These are phyloP conservation scores for Halocaridina rubra DNA, from an alignment of 2,888 invertebrate genomes.

Conservation along the genomic window DNA sequence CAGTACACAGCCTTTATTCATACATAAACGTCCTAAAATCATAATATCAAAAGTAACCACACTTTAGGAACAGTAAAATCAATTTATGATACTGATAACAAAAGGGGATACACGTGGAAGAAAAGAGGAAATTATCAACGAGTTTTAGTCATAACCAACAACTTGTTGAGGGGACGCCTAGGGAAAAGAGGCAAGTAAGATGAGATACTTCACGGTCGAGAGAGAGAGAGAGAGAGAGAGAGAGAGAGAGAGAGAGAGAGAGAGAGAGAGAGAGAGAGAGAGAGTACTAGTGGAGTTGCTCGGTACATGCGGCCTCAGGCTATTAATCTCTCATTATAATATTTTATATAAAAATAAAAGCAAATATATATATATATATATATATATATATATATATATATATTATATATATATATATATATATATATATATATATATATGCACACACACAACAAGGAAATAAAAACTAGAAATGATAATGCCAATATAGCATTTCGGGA, in stretches of 20 bases:
- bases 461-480: no score
- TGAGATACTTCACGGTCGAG: not conserved
- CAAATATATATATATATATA: not conserved
- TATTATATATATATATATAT: no score
- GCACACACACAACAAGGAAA: no score
- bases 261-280: not conserved
- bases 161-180: not conserved
- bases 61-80: no score
- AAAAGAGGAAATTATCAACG: not conserved
- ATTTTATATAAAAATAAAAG: not conserved
- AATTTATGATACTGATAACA: no score
- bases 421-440: no score
- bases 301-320: no score
- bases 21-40: no score
- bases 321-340: no score
- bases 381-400: conserved; percentile 1
- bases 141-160: not conserved
- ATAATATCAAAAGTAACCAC: no score
- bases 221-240: conserved; percentile 17
- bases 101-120: not conserved
- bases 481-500: no score
- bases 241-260: not conserved
- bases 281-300: not conserved
- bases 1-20: no score
- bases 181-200: not conserved